Evolutionary conservation across 2,797 vertebrate species (phyloP), one percentile per base, ranked within the genome.

Genomic region (Channa striata): DNA sequence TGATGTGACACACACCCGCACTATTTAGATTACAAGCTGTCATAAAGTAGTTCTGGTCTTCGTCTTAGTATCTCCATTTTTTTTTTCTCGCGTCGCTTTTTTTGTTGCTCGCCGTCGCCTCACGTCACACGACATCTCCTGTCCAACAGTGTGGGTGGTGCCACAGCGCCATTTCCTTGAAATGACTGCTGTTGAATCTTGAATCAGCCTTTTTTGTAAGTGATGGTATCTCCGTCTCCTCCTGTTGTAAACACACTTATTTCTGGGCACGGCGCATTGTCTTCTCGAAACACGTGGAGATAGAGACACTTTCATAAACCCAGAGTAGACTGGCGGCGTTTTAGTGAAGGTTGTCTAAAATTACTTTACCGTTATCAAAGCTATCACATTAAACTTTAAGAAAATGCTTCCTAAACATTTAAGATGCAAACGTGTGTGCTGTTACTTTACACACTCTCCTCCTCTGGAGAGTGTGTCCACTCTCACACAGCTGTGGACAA

Each of bases 1-100:
- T 66, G 73, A 81, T 48, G 54, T 46, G 82, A 77, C 53, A 47
- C 46, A 63, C 43, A 49, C 59, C 30, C 43, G 12, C 9, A 47
- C 46, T 67, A 16, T 72, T 61, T 72, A 64, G 40, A 65, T 68
- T 34, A 43, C 42, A 20, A 47, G 20, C 47, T 23, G 50, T 36
- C 56, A 43, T 48, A 40, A 74, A 72, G 14, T 47, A 67, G 52
- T 43, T 63, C 7, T 25, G n/a, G 9, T 61, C 48, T 23, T 74
- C 59, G 25, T 23, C 21, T 58, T n/a, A n/a, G n/a, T n/a, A n/a
- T n/a, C n/a, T n/a, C n/a, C n/a, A n/a, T n/a, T n/a, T n/a, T n/a
- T n/a, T n/a, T 68, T 57, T 63, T 56, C 62, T 48, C 54, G 56
- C 13, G 53, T 53, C 37, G 59, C 59, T 6, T 25, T 34, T 19